phyloP scores from a whole-genome alignment of 2,888 invertebrate species.

The Macrophya annulata region DNA sequence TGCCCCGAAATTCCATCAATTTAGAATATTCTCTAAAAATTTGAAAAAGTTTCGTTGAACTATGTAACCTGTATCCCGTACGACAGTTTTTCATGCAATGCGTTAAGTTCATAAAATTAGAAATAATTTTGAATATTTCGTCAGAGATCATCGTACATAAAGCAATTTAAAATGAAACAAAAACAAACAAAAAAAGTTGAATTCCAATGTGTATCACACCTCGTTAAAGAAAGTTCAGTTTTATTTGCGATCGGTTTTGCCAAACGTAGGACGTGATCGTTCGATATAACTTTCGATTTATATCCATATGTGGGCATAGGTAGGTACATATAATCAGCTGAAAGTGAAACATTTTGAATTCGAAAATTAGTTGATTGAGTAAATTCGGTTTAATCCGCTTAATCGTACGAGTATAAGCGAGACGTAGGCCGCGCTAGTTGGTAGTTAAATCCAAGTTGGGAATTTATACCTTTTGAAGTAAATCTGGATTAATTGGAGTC shows the following conservation, averaged over 20 bases:
- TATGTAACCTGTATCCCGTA: too few species aligned
- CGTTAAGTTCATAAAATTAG: neutral
- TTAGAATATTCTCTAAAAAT: too few species aligned
- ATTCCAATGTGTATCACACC: neutral
- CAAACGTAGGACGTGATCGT: too few species aligned
- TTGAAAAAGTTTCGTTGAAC: too few species aligned
- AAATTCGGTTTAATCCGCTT: conserved; percentile 1
- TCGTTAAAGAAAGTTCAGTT: too few species aligned
- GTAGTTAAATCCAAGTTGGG: conserved; percentile 49
- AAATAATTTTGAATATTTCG: neutral
- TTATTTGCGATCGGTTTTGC: too few species aligned
- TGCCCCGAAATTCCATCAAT: too few species aligned
- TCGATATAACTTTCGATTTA: neutral
- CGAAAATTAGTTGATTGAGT: neutral
- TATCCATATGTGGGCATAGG: neutral
- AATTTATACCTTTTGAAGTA: conserved; percentile 51
- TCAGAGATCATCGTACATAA: too few species aligned
- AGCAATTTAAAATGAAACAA: too few species aligned
- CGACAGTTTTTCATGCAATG: too few species aligned
- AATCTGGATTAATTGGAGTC: conserved; percentile 51
- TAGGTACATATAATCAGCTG: neutral
- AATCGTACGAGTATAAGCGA: conserved; percentile 27
- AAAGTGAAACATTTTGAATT: neutral
- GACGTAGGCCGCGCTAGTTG: conserved; percentile 26
- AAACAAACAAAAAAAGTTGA: too few species aligned